Evolutionary conservation across 2,113 vertebrate species (phyloP), one percentile per base, ranked within the genome.

Genomic region (Carlito syrichta): DNA sequence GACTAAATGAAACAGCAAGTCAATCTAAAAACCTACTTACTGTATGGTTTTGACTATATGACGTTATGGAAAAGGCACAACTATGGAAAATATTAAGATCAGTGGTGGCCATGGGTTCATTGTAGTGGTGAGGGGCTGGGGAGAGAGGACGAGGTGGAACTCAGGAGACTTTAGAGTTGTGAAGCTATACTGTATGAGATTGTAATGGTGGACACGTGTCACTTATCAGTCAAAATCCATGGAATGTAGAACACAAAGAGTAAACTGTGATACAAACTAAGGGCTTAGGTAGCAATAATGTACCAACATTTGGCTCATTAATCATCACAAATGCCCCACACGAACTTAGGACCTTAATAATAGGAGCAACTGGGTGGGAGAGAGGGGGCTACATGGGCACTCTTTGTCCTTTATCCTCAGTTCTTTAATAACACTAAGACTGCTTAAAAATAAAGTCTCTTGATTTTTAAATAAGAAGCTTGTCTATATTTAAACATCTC

Each of bases 351-450:
- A 27, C 32, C 25, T 60, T n/a, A 82, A 48, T 62, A 86, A 69
- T 11, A 66, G 8, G 9, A 40, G 32, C n/a, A 43, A 58, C 1
- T 30, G 0, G 17, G 23, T 23, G 7, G 5, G 9, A 8, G 2
- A 1, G 58, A 9, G 73, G 38, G 30, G 8, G 48, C 56, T 45
- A 22, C 2, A 23, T 38, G 23, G 52, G 43, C 68, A 66, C 32
- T 40, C 2, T 52, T 8, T 52, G 8, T 11, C n/a, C 16, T 71
- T 90, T 89, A 30, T 86, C 5, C 38, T 95, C 22, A 63, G 8
- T 43, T 89, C 81, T 82, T 86, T 22, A 85, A 8, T 56, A 91
- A 45, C 56, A 1, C 19, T 27, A 19, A 73, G 63, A 50, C 22
- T 11, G 4, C 27, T 90, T 12, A 32, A 91, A 91, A 94, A 27